Conservation (phyloP, 2,113 vertebrate genomes). For the Nymphicus hollandicus region DNA sequence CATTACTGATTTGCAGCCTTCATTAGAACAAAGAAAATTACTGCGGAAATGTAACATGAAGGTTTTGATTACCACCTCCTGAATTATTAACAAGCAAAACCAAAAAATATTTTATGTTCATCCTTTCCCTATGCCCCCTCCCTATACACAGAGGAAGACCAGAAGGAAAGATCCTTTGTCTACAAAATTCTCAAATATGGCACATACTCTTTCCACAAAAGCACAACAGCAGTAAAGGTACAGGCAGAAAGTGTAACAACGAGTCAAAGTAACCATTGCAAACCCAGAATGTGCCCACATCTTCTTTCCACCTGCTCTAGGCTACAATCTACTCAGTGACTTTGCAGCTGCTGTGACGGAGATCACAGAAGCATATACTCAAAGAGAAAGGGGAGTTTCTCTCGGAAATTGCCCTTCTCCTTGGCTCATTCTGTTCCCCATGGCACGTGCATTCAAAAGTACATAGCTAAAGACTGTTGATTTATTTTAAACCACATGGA, state of each 20-base stretch:
- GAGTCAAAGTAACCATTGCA: neutral
- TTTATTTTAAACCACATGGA: neutral
- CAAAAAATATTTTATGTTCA: neutral
- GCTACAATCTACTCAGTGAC: rapidly evolving
- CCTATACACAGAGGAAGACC: neutral
- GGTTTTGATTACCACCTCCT: neutral
- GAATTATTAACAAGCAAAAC: neutral
- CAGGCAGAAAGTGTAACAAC: neutral
- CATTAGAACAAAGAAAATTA: neutral
- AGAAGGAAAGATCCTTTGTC: neutral
- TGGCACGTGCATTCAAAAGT: neutral
- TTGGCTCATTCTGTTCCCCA: neutral
- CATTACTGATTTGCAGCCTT: neutral
- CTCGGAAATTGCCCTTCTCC: neutral
- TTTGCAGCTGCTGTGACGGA: neutral
- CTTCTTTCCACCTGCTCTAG: neutral
- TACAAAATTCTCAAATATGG: neutral
- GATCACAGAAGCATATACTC: neutral
- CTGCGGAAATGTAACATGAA: neutral
- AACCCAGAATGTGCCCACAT: rapidly evolving
- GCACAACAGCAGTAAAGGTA: neutral
- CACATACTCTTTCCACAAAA: neutral
- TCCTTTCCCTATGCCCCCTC: neutral
- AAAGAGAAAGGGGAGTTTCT: neutral
- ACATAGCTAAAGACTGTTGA: neutral